Conservation (phyloP, 2,888 invertebrate genomes). For the Caenorhabditis doughertyi region DNA sequence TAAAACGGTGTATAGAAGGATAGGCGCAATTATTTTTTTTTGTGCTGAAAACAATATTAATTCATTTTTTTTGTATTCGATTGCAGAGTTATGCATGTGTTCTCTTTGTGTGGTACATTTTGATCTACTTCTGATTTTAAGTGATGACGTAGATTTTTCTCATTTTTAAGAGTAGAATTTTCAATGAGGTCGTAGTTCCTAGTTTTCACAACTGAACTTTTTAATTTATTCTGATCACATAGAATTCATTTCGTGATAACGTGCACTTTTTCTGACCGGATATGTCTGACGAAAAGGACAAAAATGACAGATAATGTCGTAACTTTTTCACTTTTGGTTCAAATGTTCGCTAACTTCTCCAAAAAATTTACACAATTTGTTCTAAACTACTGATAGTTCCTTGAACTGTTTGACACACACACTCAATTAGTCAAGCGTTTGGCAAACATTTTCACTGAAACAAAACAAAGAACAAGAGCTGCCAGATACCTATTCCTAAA, state of each 20-base stretch:
- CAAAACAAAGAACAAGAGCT: constrained; percentile 21
- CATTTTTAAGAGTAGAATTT: background rate
- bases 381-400: no score
- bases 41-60: background rate
- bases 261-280: no score
- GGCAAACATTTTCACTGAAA: constrained; percentile 37
- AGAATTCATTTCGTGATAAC: no score
- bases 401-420: background rate
- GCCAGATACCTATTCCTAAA: constrained; percentile 19
- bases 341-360: background rate
- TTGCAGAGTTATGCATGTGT: no score
- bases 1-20: background rate
- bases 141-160: constrained; percentile 1
- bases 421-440: constrained; percentile 30
- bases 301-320: no score
- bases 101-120: no score
- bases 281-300: no score
- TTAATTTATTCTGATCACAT: background rate
- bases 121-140: constrained; percentile 2
- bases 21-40: constrained; percentile 40
- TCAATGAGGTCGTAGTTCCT: background rate
- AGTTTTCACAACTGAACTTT: background rate
- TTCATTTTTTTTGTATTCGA: background rate
- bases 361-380: background rate
- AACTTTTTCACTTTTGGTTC: no score